These are phyloP conservation scores for Nicator chloris DNA, from an alignment of 2,113 vertebrate species.

Conservation along the genomic window DNA sequence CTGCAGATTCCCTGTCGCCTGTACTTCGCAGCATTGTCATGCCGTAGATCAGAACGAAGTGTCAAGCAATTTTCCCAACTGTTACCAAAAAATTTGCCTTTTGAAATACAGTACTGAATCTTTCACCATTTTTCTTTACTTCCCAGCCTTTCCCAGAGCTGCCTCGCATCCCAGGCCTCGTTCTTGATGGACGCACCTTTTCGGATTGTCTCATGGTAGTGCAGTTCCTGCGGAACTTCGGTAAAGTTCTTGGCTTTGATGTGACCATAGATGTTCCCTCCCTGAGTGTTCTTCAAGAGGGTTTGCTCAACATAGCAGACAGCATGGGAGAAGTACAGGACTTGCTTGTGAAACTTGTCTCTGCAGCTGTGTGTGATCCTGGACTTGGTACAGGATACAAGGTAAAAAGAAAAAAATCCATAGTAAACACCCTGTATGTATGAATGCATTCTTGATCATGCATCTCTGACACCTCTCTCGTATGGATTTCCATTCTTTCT, in stretches of 20 bases:
- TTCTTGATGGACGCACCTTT: constrained; percentile 84
- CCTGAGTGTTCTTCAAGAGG: constrained; percentile 86
- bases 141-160: constrained; percentile 87
- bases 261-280: constrained; percentile 78
- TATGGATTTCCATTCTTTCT: not conserved
- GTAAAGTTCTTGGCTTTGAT: constrained; percentile 90
- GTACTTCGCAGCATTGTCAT: not conserved
- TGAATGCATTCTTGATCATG: not conserved
- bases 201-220: constrained; percentile 93
- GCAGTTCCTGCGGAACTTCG: constrained; percentile 92
- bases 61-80: not conserved
- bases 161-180: constrained; percentile 85
- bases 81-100: not conserved
- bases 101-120: not conserved
- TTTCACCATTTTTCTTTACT: not conserved
- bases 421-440: not conserved
- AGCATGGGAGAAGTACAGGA: constrained; percentile 86
- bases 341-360: constrained; percentile 89
- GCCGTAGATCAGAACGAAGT: not conserved
- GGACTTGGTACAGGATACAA: constrained; percentile 87
- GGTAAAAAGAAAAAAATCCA: constrained; percentile 72
- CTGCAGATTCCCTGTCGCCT: not conserved
- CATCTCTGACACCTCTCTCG: accelerated
- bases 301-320: constrained; percentile 86
- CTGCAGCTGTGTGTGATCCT: constrained; percentile 88